Conservation (phyloP, 2,888 invertebrate species). For the Glyphotaelius pellucidus region DNA sequence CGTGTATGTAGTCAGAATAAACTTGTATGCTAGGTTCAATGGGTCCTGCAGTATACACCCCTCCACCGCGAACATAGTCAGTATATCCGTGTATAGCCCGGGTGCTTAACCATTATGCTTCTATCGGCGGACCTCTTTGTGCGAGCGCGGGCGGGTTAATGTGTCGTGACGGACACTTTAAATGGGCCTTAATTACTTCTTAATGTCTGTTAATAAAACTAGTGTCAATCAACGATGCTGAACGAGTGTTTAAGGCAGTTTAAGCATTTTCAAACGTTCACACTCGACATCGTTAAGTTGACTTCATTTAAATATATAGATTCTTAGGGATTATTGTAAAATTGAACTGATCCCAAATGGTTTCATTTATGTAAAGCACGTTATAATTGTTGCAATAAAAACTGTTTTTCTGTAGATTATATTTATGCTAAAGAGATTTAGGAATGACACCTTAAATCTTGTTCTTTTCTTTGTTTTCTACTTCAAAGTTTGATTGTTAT, state of each 20-base stretch:
- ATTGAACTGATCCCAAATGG: background rate
- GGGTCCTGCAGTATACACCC: background rate
- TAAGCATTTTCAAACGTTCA: background rate
- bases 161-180: conserved; percentile 42
- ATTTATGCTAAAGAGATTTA: too few relatives aligned
- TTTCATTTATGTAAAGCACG: background rate
- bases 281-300: background rate
- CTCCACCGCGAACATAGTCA: background rate
- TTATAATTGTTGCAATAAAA: background rate
- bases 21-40: background rate
- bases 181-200: conserved; percentile 27
- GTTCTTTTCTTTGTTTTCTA: background rate
- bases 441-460: background rate
- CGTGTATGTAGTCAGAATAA: background rate
- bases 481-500: too few relatives aligned
- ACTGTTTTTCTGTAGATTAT: too few relatives aligned
- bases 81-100: background rate
- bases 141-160: conserved; percentile 20
- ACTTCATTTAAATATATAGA: background rate
- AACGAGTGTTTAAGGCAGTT: background rate
- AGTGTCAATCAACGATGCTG: conserved; percentile 30
- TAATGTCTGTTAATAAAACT: conserved; percentile 40
- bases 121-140: background rate
- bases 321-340: background rate
- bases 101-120: background rate